Base-by-base conservation (phyloP, 92 coral and sea anemone species). In the Parazoanthus swiftii region DNA sequence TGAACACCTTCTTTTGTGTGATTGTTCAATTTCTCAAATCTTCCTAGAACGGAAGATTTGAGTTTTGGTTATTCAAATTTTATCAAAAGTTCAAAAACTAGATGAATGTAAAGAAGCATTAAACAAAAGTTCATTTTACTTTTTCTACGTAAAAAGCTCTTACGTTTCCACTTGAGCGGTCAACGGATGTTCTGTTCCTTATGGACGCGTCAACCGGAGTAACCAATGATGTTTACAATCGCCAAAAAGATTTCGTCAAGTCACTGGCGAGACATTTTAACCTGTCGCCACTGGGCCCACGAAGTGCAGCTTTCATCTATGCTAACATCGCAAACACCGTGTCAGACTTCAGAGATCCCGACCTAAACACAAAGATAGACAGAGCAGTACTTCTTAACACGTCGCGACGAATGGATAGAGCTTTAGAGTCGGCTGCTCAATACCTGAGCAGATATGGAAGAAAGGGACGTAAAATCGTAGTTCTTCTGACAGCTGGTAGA, bases 201-300 rank as follows among this genome's bases (percentile, higher is more conserved):
- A 79, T 91, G 82, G 98, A 95, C 74, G 94, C 98, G 10, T 95
- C 98, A 76, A 72, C 88, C 21, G 92, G 88, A 4, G 94, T 95
- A 29, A 83, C 91, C 46, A 74, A 80, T 9, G 54, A 68, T 58
- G 94, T 93, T 73, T 96, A 90, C 81, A 79, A 77, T 29, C 81
- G 88, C 80, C 95, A 96, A 46, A 96, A 96, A 82, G 92, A 89
- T 56, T 89, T 96, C 74, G 94, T 96, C 26, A 90, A 77, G 44
- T 88, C 90, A 46, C 59, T 96, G 68, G 93, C 92, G 15, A 85
- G 88, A 36, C 86, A 89, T 68, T 81, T 94, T 54, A 91, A 90
- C 71, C 77, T 91, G 39, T 82, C 90, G 46, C 88, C 88, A 75
- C 51, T 70, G 6, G 91, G 88, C 37, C 86, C 91, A 13, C 95